phyloP scores from a whole-genome alignment of 2,113 vertebrate genomes.

The Tachuris rubrigastra region DNA sequence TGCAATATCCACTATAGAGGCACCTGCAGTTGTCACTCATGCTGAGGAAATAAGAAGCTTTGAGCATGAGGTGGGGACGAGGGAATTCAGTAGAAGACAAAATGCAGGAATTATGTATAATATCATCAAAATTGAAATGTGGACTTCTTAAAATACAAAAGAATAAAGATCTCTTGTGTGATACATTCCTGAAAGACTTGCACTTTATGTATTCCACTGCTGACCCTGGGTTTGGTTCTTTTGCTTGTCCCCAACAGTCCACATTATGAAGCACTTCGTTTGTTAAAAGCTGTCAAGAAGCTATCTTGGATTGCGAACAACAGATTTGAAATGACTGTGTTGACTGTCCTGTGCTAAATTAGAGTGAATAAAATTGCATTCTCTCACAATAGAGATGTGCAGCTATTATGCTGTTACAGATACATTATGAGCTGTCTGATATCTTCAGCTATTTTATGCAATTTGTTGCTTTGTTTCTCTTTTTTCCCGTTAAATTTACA shows the following conservation, averaged over 20 bases:
- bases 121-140: slow-evolving; percentile 14
- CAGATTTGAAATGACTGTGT: slow-evolving; percentile 3
- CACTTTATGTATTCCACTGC: background rate
- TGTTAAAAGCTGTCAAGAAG: slow-evolving; percentile 46
- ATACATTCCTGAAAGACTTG: background rate
- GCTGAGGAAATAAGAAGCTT: background rate
- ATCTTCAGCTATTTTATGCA: slow-evolving; percentile 24
- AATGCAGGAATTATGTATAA: slow-evolving; percentile 5
- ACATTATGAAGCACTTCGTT: background rate
- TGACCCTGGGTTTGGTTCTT: background rate
- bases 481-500: background rate
- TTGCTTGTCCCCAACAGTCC: background rate
- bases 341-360: slow-evolving; percentile 50
- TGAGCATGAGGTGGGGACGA: background rate
- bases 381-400: background rate
- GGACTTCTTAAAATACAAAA: background rate
- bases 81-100: background rate
- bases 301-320: background rate
- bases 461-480: slow-evolving; percentile 4
- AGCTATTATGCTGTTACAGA: slow-evolving; percentile 35
- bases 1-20: slow-evolving; percentile 15
- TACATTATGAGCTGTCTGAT: background rate
- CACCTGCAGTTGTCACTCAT: background rate
- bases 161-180: background rate
- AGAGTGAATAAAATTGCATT: slow-evolving; percentile 45